Evolutionary conservation across 2,797 vertebrate genomes (phyloP).

Genomic region (Amblyraja radiata): DNA sequence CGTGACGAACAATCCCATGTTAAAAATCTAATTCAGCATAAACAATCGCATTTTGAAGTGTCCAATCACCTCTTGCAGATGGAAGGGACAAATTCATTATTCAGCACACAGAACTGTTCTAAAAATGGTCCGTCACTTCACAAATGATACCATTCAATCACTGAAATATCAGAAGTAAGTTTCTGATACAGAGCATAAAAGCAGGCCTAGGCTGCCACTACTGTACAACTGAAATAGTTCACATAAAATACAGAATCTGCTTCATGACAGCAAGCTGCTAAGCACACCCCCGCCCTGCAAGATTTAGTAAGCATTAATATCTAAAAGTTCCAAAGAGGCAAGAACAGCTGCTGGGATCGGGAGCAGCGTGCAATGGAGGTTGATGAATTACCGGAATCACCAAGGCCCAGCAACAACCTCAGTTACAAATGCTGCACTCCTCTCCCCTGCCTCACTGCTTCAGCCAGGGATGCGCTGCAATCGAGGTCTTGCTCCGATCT

Average conservation of each 20-base stretch:
- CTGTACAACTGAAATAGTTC: slow-evolving; percentile 17
- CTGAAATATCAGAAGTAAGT: slow-evolving; percentile 11
- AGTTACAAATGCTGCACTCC: slow-evolving; percentile 37
- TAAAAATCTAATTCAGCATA: slow-evolving; percentile 4
- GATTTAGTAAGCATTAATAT: slow-evolving; percentile 63
- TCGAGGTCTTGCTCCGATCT: slow-evolving; percentile 80
- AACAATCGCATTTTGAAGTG: background rate
- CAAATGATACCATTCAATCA: background rate
- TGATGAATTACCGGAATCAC: slow-evolving; percentile 52
- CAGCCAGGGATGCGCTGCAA: slow-evolving; percentile 86
- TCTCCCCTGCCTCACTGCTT: slow-evolving; percentile 59
- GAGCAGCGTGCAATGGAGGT: slow-evolving; percentile 48
- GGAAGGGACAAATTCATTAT: slow-evolving; percentile 7
- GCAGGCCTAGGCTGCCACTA: slow-evolving; percentile 4
- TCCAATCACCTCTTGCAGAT: background rate
- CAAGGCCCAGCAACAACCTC: slow-evolving; percentile 53
- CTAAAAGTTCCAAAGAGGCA: slow-evolving; percentile 56
- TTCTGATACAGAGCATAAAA: background rate
- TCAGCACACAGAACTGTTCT: background rate
- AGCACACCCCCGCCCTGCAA: slow-evolving; percentile 56
- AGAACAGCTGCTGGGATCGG: slow-evolving; percentile 42
- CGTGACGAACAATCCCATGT: background rate
- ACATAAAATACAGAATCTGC: slow-evolving; percentile 60
- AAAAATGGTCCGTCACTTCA: slow-evolving; percentile 18
- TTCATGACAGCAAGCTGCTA: slow-evolving; percentile 60